Percentiles rank a stretch among this genome's conserved stretches.
Evolutionary conservation across 1,140 invertebrate genomes (phyloP).

Genomic region (Heliconius congener): DNA sequence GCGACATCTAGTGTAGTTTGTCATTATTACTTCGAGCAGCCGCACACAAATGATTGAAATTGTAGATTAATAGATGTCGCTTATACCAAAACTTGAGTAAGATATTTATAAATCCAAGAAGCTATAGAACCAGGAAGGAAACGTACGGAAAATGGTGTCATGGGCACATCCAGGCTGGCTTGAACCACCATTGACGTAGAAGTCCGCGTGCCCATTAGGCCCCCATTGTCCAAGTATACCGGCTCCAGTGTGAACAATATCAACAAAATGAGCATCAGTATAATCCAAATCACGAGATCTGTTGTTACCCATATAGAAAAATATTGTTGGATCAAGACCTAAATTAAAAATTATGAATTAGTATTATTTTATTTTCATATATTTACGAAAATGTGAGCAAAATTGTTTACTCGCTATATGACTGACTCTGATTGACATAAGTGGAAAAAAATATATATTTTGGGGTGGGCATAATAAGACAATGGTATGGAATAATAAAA

Average conservation of each 20-base stretch:
- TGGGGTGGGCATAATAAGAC: too few species aligned
- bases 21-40: background rate
- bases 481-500: too few species aligned
- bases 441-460: too few species aligned
- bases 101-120: background rate
- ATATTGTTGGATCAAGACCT: conserved; percentile 91
- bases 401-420: too few species aligned
- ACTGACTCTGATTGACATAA: too few species aligned
- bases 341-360: conserved; percentile 4
- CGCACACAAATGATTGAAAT: background rate
- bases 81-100: background rate
- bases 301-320: conserved; percentile 90
- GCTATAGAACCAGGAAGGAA: conserved; percentile 28
- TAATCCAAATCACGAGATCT: conserved; percentile 91
- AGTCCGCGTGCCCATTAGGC: conserved; percentile 93
- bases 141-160: conserved; percentile 89
- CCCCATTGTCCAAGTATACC: conserved; percentile 93
- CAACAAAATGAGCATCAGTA: conserved; percentile 92
- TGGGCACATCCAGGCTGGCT: conserved; percentile 93
- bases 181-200: conserved; percentile 94
- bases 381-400: too few species aligned
- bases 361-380: too few species aligned
- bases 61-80: background rate
- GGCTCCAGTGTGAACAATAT: conserved; percentile 94
- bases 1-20: background rate